Percentiles rank a stretch among this genome's conserved stretches.
phyloP scores from a whole-genome alignment of 2,888 invertebrate species.

The Hydriomena furcata region DNA sequence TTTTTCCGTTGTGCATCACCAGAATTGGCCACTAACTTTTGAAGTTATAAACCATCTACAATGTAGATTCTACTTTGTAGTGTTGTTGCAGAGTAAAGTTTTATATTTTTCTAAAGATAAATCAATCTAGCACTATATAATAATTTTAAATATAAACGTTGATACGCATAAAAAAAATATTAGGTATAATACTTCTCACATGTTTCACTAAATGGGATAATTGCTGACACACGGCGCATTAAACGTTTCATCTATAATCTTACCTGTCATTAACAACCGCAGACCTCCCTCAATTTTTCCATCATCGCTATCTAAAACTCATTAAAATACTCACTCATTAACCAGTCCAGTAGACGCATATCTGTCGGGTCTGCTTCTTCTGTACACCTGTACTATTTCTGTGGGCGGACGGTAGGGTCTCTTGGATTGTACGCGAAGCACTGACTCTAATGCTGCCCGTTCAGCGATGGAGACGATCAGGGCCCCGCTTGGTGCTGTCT shows the following conservation, averaged over 20 bases:
- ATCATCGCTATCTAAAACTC: conserved; percentile 28
- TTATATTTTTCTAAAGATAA: too few species aligned
- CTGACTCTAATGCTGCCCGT: conserved; percentile 88
- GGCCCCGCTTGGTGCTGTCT: conserved; percentile 89
- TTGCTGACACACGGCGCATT: conserved; percentile 4
- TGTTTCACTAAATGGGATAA: conserved; percentile 4
- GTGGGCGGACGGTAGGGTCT: conserved; percentile 92
- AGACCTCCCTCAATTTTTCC: conserved; percentile 5
- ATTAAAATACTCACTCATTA: conserved; percentile 87
- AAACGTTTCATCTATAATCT: conserved; percentile 7
- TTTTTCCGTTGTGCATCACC: too few species aligned
- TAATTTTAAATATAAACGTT: too few species aligned
- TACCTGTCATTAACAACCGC: conserved; percentile 9
- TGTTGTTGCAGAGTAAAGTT: too few species aligned
- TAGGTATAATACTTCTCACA: too few species aligned
- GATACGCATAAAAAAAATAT: too few species aligned
- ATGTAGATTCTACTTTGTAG: too few species aligned
- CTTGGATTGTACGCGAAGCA: conserved; percentile 88
- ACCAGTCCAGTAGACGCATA: conserved; percentile 92
- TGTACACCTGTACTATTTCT: conserved; percentile 90
- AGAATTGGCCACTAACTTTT: too few species aligned
- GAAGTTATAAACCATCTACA: too few species aligned
- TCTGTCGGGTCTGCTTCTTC: conserved; percentile 88
- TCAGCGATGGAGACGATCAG: conserved; percentile 89
- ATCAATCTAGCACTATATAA: too few species aligned